Evolutionary conservation across 1,140 invertebrate genomes (phyloP).

Genomic region (Galleria mellonella): DNA sequence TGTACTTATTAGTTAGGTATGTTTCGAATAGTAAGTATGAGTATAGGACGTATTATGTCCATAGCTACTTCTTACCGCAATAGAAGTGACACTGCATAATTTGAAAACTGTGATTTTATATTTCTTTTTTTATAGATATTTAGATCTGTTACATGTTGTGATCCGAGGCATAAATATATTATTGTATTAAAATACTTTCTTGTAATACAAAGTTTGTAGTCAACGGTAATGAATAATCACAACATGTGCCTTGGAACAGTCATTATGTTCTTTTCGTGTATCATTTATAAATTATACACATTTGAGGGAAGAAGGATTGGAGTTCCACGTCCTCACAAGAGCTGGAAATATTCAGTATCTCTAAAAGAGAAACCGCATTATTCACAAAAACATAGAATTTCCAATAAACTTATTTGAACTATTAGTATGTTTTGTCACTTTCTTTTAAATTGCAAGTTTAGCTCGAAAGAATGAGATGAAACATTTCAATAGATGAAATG

Average conservation of each 20-base stretch:
- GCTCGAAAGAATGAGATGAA: no score
- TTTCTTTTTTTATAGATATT: slow-evolving; percentile 63
- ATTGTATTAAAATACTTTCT: not conserved
- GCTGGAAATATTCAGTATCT: no score
- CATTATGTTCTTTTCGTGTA: slow-evolving; percentile 46
- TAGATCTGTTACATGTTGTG: slow-evolving; percentile 69
- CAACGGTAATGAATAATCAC: slow-evolving; percentile 33
- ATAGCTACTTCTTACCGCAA: slow-evolving; percentile 61
- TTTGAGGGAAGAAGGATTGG: slow-evolving; percentile 55
- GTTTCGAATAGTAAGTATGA: slow-evolving; percentile 47
- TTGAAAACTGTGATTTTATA: slow-evolving; percentile 73
- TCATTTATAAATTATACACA: slow-evolving; percentile 44
- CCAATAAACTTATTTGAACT: no score
- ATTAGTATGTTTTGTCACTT: no score
- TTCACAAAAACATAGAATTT: no score
- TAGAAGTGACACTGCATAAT: slow-evolving; percentile 72
- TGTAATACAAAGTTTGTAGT: no score
- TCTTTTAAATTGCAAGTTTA: no score
- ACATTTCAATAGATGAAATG: not conserved
- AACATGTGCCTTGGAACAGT: slow-evolving; percentile 51
- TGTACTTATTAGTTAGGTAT: slow-evolving; percentile 66
- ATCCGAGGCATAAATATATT: slow-evolving; percentile 38
- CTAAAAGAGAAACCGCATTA: no score
- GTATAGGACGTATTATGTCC: slow-evolving; percentile 49
- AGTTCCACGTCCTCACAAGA: not conserved